phyloP scores from a whole-genome alignment of 2,888 invertebrate species.

The Hermaeophaga mercurialis region DNA sequence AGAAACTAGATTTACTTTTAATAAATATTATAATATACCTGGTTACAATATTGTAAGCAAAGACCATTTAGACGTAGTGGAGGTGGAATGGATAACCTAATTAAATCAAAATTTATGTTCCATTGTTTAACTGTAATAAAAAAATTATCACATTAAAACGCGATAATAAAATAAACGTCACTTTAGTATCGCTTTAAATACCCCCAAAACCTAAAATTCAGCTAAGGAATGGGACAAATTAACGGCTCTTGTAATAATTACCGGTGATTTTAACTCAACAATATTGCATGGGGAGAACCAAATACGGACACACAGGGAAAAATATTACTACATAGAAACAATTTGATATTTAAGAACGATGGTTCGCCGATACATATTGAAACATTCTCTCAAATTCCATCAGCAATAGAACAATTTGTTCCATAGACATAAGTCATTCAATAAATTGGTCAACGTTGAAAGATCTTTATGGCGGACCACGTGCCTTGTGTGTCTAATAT shows the following conservation, averaged over 20 bases:
- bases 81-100: neutral
- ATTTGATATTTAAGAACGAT: conserved; percentile 1
- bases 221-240: too few relatives aligned
- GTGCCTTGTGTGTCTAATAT: neutral
- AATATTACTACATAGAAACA: conserved; percentile 3
- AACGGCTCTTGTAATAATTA: neutral
- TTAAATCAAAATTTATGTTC: neutral
- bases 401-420: conserved; percentile 2
- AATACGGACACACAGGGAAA: conserved; percentile 1
- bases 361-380: neutral
- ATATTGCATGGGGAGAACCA: conserved; percentile 3
- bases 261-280: neutral
- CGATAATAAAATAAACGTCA: too few relatives aligned
- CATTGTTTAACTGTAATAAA: too few relatives aligned
- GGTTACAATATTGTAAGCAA: neutral
- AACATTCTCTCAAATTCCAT: neutral
- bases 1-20: neutral
- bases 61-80: neutral
- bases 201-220: too few relatives aligned
- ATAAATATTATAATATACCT: neutral
- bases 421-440: neutral
- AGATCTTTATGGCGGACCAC: neutral
- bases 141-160: too few relatives aligned
- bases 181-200: too few relatives aligned
- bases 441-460: neutral